Evolutionary conservation across 2,113 vertebrate genomes (phyloP), one percentile per base, ranked within the genome.

Genomic region (Mugil cephalus): DNA sequence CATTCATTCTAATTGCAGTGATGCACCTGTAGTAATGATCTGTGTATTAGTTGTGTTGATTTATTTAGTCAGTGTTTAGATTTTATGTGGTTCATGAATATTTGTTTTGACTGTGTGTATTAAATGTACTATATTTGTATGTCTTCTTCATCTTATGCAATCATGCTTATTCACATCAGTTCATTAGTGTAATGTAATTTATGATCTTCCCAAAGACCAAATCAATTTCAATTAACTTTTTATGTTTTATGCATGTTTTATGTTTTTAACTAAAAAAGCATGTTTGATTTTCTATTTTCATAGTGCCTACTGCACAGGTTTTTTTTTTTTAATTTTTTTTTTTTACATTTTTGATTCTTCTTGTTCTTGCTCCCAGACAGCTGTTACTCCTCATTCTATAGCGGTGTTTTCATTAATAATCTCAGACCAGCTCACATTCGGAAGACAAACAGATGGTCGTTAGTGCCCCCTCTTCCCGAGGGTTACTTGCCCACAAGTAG

Each of bases 401-500:
- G 51, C 14, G 50, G 53, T 39, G 45, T 69, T 58, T 81, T 30
- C 45, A 48, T 74, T 61, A 19, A 84, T 69, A 73, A 50, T 74
- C 48, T 74, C 40, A 50, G 58, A 69, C 24, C 47, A 18, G 38
- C 62, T 76, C 56, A 52, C 69, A 79, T 74, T 59, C 86, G 78
- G 60, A 64, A 71, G 62, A 76, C 47, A 59, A 62, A 45, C 89
- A 91, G 84, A 90, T 92, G 89, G 82, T 45, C 11, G 40, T 56
- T 76, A 71, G 40, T 35, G 48, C 54, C 67, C 10, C 30, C 12
- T 84, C 48, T 66, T 83, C 75, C 65, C 74, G 64, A 71, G 82
- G 74, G 76, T 83, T 73, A 70, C 52, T 58, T 82, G 46, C 61
- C 72, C 68, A 79, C 68, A 69, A 74, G 80, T 74, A 56, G 71